Conservation (phyloP, 2,797 vertebrate species). For the Erethizon dorsatum region DNA sequence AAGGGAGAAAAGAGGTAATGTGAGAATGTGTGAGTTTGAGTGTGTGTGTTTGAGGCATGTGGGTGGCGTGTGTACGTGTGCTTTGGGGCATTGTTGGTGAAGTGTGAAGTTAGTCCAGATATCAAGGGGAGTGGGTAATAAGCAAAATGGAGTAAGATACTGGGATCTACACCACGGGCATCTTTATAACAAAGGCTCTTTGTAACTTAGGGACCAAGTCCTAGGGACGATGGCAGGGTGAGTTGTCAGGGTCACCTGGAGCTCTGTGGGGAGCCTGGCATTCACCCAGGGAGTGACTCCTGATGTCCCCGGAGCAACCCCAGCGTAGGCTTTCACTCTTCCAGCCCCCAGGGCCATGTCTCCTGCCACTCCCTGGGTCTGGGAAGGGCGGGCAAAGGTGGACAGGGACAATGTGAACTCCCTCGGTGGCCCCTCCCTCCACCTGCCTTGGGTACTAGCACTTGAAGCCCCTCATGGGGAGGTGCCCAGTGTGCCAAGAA, state of each 20-base stretch:
- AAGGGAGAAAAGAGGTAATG: not conserved
- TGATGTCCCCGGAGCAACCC: rapidly evolving
- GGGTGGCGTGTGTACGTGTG: not conserved
- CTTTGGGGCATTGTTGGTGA: not conserved
- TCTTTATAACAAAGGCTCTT: not conserved
- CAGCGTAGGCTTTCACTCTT: not conserved
- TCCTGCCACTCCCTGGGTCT: not conserved
- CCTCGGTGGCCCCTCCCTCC: too few relatives aligned
- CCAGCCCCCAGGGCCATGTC: rapidly evolving
- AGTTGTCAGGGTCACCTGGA: too few relatives aligned
- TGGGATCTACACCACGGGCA: not conserved
- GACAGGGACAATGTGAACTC: not conserved
- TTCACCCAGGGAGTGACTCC: not conserved
- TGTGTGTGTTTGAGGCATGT: not conserved
- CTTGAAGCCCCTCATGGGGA: too few relatives aligned
- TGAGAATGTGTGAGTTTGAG: too few relatives aligned
- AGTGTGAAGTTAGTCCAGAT: not conserved
- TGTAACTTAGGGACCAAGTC: not conserved
- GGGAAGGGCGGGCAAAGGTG: not conserved
- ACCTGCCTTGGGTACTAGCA: not conserved
- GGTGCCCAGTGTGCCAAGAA: not conserved
- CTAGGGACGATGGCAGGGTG: not conserved
- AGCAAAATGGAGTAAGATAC: not conserved
- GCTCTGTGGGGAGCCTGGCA: not conserved
- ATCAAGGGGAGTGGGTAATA: not conserved